Percentiles rank a stretch among this genome's conserved stretches.
phyloP scores from a whole-genome alignment of 2,888 invertebrate genomes.

The Andricus curvator region DNA sequence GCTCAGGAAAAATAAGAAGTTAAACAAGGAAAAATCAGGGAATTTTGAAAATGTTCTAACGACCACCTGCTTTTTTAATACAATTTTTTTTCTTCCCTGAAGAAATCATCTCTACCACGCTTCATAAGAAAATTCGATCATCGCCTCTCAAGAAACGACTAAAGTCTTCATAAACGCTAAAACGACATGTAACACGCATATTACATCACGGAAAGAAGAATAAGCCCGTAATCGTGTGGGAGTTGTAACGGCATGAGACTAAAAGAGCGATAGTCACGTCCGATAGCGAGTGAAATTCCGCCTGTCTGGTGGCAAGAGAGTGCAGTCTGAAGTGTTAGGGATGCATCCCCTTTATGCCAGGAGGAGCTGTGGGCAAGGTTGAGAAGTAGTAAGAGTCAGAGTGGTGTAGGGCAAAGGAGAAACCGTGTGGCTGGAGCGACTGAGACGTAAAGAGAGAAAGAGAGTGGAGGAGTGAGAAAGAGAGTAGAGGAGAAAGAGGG shows the following conservation, averaged over 20 bases:
- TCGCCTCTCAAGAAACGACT: too few relatives aligned
- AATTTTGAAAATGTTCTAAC: too few relatives aligned
- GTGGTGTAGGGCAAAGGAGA: conserved; percentile 40
- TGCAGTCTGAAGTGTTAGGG: conserved; percentile 64
- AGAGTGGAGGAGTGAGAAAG: conserved; percentile 29
- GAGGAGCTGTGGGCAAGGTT: conserved; percentile 51
- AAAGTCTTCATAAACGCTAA: neutral
- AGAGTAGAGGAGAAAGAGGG: conserved; percentile 33
- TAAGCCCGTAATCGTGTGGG: neutral
- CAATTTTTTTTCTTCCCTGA: too few relatives aligned
- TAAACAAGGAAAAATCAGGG: too few relatives aligned
- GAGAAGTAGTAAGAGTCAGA: conserved; percentile 40
- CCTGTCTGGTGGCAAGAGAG: conserved; percentile 51
- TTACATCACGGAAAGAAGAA: neutral
- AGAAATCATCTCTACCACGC: too few relatives aligned
- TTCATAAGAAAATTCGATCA: too few relatives aligned
- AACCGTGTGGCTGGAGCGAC: conserved; percentile 28
- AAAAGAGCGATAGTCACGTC: conserved; percentile 37
- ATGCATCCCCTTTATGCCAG: conserved; percentile 61
- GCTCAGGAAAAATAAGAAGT: too few relatives aligned
- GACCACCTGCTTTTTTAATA: too few relatives aligned
- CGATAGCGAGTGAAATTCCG: conserved; percentile 21
- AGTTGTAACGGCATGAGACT: neutral
- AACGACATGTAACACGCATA: neutral
- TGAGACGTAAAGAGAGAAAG: conserved; percentile 35